Evolutionary conservation across 2,797 vertebrate genomes (phyloP), one percentile per base, ranked within the genome.

Genomic region (Rhynchonycteris naso): DNA sequence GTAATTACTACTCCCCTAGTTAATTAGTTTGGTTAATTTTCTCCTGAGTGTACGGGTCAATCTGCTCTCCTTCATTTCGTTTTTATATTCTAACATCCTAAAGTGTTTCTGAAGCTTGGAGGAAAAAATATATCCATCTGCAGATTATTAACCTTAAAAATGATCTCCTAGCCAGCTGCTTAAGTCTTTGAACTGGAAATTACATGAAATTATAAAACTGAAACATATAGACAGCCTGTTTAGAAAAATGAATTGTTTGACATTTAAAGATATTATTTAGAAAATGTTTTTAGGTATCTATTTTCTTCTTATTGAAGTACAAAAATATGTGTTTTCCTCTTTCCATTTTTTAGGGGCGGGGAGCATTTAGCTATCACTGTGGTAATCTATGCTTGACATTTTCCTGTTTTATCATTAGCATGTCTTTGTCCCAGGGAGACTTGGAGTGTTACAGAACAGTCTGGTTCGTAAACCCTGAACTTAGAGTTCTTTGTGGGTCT

Each of bases 1-100:
- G 24, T 87, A 66, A 87, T 90, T 56, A 58, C 56, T 76, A 78
- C 2, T 54, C 30, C 2, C 0, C 9, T 89, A 35, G 33, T 89
- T 87, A 93, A 82, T 88, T 92, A 72, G 58, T 75, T 88, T 92
- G 79, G 56, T 93, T 87, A 71, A 88, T 92, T 95, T 93, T 92
- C 56, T 94, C 14, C 35, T 75, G 59, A 89, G 75, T 83, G 16
- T 87, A n/a, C 82, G 58, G 33, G 63, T 85, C 69, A 66, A 33
- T 90, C 35, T 88, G 14, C 63, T 83, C 50, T 72, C 84, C 78
- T 81, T 58, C 65, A 76, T 59, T 94, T 89, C 90, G 43, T 76
- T 93, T 92, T 94, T 26, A 33, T 15, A 59, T 26, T 95, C 12
- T 89, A 35, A 47, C 54, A 71, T 74, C 22, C 63, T 76, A 10